A percentile compares a stretch with the other conserved stretches of the same genome.
Conservation (phyloP, 2,888 invertebrate genomes). For the Agriopis leucophaearia region DNA sequence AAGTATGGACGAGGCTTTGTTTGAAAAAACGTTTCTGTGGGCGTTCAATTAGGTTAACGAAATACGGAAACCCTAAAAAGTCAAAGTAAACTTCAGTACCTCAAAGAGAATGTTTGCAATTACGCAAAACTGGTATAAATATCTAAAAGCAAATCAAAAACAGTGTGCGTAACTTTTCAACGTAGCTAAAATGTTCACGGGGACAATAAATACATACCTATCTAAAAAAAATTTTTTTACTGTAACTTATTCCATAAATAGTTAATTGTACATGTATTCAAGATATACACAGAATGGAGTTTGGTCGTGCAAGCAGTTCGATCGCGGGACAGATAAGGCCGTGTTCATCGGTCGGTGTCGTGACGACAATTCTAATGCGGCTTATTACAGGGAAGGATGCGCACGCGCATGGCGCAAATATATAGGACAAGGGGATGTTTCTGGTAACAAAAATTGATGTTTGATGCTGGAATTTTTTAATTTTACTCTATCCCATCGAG, state of each 20-base stretch:
- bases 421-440: neutral
- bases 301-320: conserved; percentile 48
- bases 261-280: conserved; percentile 32
- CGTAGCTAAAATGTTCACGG: neutral
- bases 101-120: too few species aligned
- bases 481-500: neutral
- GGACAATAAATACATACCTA: neutral
- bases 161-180: too few species aligned
- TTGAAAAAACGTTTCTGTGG: too few species aligned
- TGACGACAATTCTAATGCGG: conserved; percentile 71
- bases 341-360: conserved; percentile 62
- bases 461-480: neutral
- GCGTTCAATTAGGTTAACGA: too few species aligned
- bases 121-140: too few species aligned
- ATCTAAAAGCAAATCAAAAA: too few species aligned
- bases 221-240: neutral
- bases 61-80: too few species aligned
- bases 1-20: too few species aligned
- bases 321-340: conserved; percentile 60
- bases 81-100: too few species aligned
- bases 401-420: conserved; percentile 25
- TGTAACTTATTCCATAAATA: conserved; percentile 17
- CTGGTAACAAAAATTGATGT: neutral
- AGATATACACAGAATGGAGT: conserved; percentile 24
- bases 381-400: conserved; percentile 47